These are phyloP conservation scores for Crenuchus spilurus DNA, from an alignment of 2,797 vertebrate genomes.

Conservation along the genomic window DNA sequence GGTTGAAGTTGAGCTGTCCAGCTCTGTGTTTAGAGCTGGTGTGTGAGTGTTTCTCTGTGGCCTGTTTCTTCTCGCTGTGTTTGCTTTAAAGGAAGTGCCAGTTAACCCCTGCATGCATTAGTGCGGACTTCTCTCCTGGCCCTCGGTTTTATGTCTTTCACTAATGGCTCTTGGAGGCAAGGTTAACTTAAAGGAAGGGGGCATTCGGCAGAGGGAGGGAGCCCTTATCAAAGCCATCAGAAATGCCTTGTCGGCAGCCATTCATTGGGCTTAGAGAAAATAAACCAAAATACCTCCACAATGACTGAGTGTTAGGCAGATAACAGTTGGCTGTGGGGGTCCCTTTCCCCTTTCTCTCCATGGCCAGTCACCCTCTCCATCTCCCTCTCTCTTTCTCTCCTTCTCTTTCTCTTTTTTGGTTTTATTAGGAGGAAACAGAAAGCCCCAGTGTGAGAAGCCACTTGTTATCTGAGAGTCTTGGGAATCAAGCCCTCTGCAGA, in stretches of 20 bases:
- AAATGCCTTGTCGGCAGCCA: conserved; percentile 88
- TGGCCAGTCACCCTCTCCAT: conserved; percentile 45
- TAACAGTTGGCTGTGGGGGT: conserved; percentile 78
- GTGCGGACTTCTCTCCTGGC: conserved; percentile 73
- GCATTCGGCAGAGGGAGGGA: conserved; percentile 70
- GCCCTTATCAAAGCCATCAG: conserved; percentile 86
- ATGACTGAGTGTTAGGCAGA: conserved; percentile 76
- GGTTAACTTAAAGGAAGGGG: conserved; percentile 78
- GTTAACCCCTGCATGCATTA: conserved; percentile 64
- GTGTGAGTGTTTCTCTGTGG: conserved; percentile 12
- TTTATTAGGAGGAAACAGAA: conserved; percentile 83
- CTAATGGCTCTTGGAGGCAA: conserved; percentile 76
- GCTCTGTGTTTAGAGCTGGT: conserved; percentile 28
- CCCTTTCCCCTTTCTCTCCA: conserved; percentile 61
- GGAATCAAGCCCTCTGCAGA: conserved; percentile 89
- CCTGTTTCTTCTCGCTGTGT: conserved; percentile 31
- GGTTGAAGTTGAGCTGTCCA: conserved; percentile 10
- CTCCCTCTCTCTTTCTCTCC: conserved; percentile 65
- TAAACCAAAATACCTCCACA: conserved; percentile 73
- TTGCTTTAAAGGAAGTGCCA: conserved; percentile 42
- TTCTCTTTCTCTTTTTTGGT: conserved; percentile 64
- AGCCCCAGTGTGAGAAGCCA: conserved; percentile 84
- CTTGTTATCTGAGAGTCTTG: conserved; percentile 98
- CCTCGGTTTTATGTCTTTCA: conserved; percentile 86
- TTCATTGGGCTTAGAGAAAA: conserved; percentile 82